Evolutionary conservation across 2,797 vertebrate species (phyloP), one percentile per base, ranked within the genome.

Genomic region (Lithobates pipiens): DNA sequence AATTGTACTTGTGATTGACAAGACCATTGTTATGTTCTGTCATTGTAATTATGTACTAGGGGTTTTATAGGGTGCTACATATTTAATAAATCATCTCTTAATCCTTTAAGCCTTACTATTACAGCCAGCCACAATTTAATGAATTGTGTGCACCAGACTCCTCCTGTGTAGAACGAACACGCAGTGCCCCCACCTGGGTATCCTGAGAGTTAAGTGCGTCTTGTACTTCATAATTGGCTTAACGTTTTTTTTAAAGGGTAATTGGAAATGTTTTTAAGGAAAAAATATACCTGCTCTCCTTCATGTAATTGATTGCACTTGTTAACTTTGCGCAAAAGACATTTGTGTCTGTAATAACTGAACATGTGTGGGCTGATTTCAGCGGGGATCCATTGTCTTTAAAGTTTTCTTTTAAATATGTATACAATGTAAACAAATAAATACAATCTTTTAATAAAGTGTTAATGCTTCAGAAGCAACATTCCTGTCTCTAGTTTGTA

Each of bases 71-170:
- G 42, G 82, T 68, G 73, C 63, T 83, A 54, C 42, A 83, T 83
- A 76, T 83, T 83, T 83, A 83, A 77, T 77, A 83, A 83, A 83
- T 83, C 73, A 83, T 83, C 42, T 44, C 61, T 50, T 83, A 76
- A 83, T 83, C 82, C 75, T 21, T 65, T 83, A 76, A 83, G 63
- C 82, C 63, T 32, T 10, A 23, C 42, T 50, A 68, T 69, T 69
- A 83, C 25, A 39, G 44, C 42, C 32, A 77, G 42, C 74, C 50
- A 42, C 25, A 29, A 21, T 69, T 69, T 76, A 67, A 69, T 83
- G 65, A 76, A 34, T 76, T 18, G 65, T 76, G 74, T 69, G 74
- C 63, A 42, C 46, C 27, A 78, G 36, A 78, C 42, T 78, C 65
- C 77, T 46, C 18, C 61, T 65, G 61, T 2, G 61, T 65, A 25